These are phyloP conservation scores for Apoda limacodes DNA, from an alignment of 2,888 invertebrate genomes.

Conservation along the genomic window DNA sequence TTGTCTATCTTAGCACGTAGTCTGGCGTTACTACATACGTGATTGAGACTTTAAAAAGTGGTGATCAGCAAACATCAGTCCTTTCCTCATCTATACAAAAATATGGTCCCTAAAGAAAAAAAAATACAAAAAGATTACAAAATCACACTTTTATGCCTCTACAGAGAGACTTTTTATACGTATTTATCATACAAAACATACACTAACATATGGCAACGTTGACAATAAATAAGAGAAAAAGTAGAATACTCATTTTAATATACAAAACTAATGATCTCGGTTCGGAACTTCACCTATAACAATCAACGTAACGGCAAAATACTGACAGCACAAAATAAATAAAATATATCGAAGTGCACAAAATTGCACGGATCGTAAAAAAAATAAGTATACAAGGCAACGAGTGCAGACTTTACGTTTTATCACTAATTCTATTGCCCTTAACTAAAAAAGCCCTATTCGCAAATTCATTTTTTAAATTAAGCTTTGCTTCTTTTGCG, in stretches of 20 bases:
- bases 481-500: constrained; percentile 65
- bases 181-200: constrained; percentile 60
- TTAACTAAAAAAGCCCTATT: constrained; percentile 55
- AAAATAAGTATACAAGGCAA: constrained; percentile 65
- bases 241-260: constrained; percentile 55
- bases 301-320: constrained; percentile 9
- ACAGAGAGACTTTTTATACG: constrained; percentile 51
- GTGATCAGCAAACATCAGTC: constrained; percentile 34
- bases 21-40: constrained; percentile 48
- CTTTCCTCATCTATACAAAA: constrained; percentile 37
- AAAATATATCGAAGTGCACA: constrained; percentile 40
- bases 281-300: no score
- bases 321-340: constrained; percentile 56
- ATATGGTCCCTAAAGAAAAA: constrained; percentile 66
- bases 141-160: constrained; percentile 56
- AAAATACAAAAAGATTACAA: constrained; percentile 50
- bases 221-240: constrained; percentile 63
- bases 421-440: constrained; percentile 57
- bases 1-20: constrained; percentile 27
- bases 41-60: constrained; percentile 28
- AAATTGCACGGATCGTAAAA: constrained; percentile 52
- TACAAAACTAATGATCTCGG: no score
- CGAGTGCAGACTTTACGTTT: constrained; percentile 68
- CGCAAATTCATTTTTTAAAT: constrained; percentile 46
- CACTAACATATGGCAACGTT: constrained; percentile 69